Evolutionary conservation across 1,140 invertebrate species (phyloP), one percentile per base, ranked within the genome.

Genomic region (Hormaphis cornu): DNA sequence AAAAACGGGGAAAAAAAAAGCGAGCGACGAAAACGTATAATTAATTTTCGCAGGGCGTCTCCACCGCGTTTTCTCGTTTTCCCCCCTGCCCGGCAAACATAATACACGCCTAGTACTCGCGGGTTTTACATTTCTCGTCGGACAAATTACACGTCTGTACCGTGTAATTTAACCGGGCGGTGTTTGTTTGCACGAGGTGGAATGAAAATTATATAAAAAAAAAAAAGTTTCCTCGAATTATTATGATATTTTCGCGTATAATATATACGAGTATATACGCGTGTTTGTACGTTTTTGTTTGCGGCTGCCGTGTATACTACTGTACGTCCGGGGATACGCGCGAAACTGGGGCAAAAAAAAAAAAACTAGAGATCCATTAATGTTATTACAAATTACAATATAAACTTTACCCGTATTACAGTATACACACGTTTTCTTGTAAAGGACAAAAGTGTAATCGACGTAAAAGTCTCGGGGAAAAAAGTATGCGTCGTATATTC

Each of bases 41-140:
- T 66, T 66, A 66, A 66, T 66, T 66, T 66, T 66, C 61, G 61
- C 50, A 66, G 61, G 61, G 61, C 61, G 61, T 66, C 42, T 50
- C 61, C 61, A 66, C 61, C 61, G 33, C 33, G n/a, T 44, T 44
- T 44, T 44, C 42, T 44, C 42, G 33, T 58, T 58, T 58, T 58
- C 33, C 24, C 20, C 24, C 44, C 26, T 4, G 9, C 14, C 50
- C 1, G 22, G 16, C 18, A 16, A 26, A n/a, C 12, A 30, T 30
- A 30, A 33, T 53, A 30, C 16, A 22, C 24, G 9, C 24, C 33
- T 22, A 63, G 44, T 58, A 12, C 12, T 22, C 18, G n/a, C n/a
- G 20, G 44, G 40, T 66, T 66, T 37, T 50, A 66, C 61, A 24
- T 66, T 66, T 66, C 24, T 44, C 44, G 22, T 66, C 61, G 44